Percentiles rank a stretch among this genome's conserved stretches.
Conservation (phyloP, 2,888 invertebrate species). For the Eudasyphora cyanicolor region DNA sequence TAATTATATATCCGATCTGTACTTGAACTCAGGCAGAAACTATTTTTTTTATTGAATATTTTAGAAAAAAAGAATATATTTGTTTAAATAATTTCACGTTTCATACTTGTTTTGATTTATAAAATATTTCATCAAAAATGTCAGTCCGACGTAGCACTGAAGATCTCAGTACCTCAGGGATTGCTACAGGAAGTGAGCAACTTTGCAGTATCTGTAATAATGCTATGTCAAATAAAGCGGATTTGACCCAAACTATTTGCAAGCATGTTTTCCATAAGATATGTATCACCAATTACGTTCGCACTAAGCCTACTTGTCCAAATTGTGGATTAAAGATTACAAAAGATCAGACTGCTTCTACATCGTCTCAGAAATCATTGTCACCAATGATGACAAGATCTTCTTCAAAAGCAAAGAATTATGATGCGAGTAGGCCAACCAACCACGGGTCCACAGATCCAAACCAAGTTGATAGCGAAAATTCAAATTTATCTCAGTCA, state of each 20-base stretch:
- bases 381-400: background rate
- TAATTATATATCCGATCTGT: no score
- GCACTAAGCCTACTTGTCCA: background rate
- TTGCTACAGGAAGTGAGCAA: background rate
- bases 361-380: background rate
- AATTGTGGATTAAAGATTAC: background rate
- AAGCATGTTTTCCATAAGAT: background rate
- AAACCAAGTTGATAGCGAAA: no score
- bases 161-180: no score
- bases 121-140: no score
- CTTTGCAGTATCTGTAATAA: background rate
- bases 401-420: slow-evolving; percentile 18
- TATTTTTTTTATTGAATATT: no score
- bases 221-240: no score
- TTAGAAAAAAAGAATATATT: no score
- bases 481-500: background rate
- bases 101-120: no score
- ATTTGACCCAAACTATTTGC: background rate
- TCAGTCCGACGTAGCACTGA: background rate
- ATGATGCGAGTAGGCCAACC: background rate
- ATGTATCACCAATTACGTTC: background rate
- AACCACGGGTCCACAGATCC: no score
- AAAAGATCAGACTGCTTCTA: background rate
- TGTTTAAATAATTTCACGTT: no score
- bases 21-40: no score